Evolutionary conservation across 2,113 vertebrate genomes (phyloP).

Genomic region (Daboia siamensis): DNA sequence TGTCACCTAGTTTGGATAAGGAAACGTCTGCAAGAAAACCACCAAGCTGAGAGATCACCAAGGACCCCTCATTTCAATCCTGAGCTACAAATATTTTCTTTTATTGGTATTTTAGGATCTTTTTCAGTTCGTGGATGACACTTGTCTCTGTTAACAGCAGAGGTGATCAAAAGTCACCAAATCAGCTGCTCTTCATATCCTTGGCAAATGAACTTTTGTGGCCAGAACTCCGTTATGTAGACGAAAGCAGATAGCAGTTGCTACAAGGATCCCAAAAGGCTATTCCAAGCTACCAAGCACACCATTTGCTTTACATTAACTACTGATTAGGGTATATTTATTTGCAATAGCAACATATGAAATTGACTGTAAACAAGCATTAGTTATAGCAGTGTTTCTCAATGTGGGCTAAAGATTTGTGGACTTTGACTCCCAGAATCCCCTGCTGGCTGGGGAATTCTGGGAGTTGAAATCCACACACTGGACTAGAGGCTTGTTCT

Average conservation of each 20-base stretch:
- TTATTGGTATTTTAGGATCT: not conserved
- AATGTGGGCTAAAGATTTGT: too few relatives aligned
- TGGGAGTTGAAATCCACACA: conserved; percentile 21
- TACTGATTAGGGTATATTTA: conserved; percentile 38
- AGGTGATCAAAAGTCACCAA: not conserved
- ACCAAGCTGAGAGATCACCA: not conserved
- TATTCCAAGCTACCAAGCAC: not conserved
- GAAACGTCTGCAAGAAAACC: not conserved
- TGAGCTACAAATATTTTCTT: not conserved
- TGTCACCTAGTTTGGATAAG: not conserved
- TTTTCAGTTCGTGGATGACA: not conserved
- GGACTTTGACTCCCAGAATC: too few relatives aligned
- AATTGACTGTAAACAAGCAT: conserved; percentile 19
- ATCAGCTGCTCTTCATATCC: not conserved
- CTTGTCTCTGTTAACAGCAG: not conserved
- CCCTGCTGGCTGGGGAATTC: too few relatives aligned
- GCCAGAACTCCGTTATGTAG: not conserved
- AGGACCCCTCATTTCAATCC: not conserved
- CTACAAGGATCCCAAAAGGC: not conserved
- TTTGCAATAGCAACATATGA: conserved; percentile 49
- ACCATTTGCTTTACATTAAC: not conserved
- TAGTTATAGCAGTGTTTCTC: not conserved
- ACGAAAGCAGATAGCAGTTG: not conserved
- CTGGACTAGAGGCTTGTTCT: conserved; percentile 55
- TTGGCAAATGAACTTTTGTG: not conserved